A percentile compares a stretch with the other conserved stretches of the same genome.
phyloP scores from a whole-genome alignment of 2,888 invertebrate species.

The Hermaeophaga mercurialis region DNA sequence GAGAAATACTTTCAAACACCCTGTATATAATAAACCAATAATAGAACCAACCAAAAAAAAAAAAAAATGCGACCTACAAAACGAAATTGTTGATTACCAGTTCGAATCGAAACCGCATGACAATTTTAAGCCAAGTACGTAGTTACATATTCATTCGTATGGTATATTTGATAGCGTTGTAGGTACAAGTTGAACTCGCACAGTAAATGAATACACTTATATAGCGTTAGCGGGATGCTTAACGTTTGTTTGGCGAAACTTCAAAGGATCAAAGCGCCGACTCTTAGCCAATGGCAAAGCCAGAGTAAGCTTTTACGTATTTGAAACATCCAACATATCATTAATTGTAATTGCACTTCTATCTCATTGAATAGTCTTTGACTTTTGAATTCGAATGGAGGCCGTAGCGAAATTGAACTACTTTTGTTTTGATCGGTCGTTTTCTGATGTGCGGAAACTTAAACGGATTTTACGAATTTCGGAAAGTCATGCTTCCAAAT shows the following conservation, averaged over 20 bases:
- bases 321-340: slow-evolving; percentile 23
- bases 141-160: too few relatives aligned
- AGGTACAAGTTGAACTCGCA: slow-evolving; percentile 34
- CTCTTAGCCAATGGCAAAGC: slow-evolving; percentile 53
- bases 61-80: too few relatives aligned
- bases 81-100: too few relatives aligned
- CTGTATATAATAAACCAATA: too few relatives aligned
- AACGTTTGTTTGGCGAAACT: slow-evolving; percentile 44
- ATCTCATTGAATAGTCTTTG: slow-evolving; percentile 23
- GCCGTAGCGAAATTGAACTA: slow-evolving; percentile 12
- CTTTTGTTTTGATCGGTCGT: slow-evolving; percentile 14
- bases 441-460: slow-evolving; percentile 7
- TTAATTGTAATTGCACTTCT: slow-evolving; percentile 27
- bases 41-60: too few relatives aligned
- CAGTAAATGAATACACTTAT: slow-evolving; percentile 48
- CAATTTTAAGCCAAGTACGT: too few relatives aligned
- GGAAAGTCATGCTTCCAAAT: slow-evolving; percentile 2
- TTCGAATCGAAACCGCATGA: too few relatives aligned
- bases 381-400: slow-evolving; percentile 17
- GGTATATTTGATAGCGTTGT: too few relatives aligned
- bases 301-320: slow-evolving; percentile 24
- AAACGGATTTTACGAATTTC: slow-evolving; percentile 4
- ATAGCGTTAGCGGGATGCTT: slow-evolving; percentile 48
- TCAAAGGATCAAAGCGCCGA: slow-evolving; percentile 51
- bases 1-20: too few relatives aligned